Percentiles rank a stretch among this genome's conserved stretches.
Evolutionary conservation across 2,888 invertebrate species (phyloP).

Genomic region (Sipha maydis): DNA sequence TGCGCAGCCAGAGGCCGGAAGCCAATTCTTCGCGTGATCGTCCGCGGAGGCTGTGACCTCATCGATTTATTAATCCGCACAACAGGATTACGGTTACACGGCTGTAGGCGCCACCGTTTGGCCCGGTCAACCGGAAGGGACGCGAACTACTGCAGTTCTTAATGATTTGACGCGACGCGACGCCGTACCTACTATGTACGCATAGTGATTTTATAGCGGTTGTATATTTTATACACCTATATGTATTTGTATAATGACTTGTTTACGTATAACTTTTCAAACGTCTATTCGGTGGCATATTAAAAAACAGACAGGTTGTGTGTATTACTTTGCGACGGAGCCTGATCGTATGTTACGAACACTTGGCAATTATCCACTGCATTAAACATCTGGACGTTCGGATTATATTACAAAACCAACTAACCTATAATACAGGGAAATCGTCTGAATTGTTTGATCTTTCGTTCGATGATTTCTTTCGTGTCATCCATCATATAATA

Average conservation of each 20-base stretch:
- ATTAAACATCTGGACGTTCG: neutral
- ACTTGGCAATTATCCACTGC: neutral
- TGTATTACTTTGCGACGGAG: neutral
- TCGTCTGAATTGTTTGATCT: too few relatives aligned
- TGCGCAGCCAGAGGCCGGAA: neutral
- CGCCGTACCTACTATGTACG: neutral
- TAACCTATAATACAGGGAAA: too few relatives aligned
- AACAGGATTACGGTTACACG: neutral
- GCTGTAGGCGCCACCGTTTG: neutral
- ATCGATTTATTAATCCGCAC: constrained; percentile 46
- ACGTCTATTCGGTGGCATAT: too few relatives aligned
- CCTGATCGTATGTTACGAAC: too few relatives aligned
- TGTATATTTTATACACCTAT: neutral
- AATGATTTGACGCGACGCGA: constrained; percentile 14
- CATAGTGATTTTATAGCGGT: neutral
- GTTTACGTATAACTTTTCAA: too few relatives aligned
- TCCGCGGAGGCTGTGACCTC: constrained; percentile 3
- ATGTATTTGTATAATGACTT: neutral
- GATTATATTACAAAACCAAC: too few relatives aligned
- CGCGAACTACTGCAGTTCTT: constrained; percentile 12
- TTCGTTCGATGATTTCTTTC: too few relatives aligned
- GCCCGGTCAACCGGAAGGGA: constrained; percentile 48
- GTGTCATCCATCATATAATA: too few relatives aligned
- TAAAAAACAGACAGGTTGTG: neutral
- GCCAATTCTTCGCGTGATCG: constrained; percentile 1